Base-by-base conservation (phyloP, 2,888 invertebrate species). In the Nemapogon koenigi region DNA sequence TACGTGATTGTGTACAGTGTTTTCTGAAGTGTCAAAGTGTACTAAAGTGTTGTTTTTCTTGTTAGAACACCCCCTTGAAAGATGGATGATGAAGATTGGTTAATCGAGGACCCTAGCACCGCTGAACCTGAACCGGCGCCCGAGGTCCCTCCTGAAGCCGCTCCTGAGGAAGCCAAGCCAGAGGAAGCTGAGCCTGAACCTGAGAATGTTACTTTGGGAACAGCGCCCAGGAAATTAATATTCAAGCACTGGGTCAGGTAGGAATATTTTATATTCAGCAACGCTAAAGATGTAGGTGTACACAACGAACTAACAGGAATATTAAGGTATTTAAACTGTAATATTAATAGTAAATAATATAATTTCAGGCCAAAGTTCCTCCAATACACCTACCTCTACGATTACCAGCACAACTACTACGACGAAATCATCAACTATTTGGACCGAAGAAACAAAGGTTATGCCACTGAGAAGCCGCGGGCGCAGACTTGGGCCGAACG, bases 401-500 rank as follows among this genome's bases (percentile, higher is more conserved):
- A 91, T 64, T 93, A 92, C 75, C 85, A 88, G 71, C 85, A 86
- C 66, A 91, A 90, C 71, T 93, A 93, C 64, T 93, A 92, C 68
- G 86, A 91, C 59, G 91, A 92, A 59, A 87, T 90, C 43, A 90
- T 93, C 63, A 86, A 88, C 56, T 93, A 88, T 71, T 67, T 93
- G 68, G 88, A 93, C 63, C 85, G 87, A 57, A 83, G 89, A 50
- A 84, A 87, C 65, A 81, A 81, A 47, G 92, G 92, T 1, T 56
- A 85, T 36, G 70, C 62, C 1, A 82, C 87, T 35, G 91, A 91
- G 49, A 80, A 82, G 42, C 93, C 92, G 2, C 81, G 86, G 39
- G 85, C 92, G 11, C 90, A 92, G 68, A 91, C 91, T 18, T 93
- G 93, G 93, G 89, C 88, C 35, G 93, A 93, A 64, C 83, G 93